These are phyloP conservation scores for Mylabris phalerata DNA, from an alignment of 1,140 invertebrate genomes.

Conservation along the genomic window DNA sequence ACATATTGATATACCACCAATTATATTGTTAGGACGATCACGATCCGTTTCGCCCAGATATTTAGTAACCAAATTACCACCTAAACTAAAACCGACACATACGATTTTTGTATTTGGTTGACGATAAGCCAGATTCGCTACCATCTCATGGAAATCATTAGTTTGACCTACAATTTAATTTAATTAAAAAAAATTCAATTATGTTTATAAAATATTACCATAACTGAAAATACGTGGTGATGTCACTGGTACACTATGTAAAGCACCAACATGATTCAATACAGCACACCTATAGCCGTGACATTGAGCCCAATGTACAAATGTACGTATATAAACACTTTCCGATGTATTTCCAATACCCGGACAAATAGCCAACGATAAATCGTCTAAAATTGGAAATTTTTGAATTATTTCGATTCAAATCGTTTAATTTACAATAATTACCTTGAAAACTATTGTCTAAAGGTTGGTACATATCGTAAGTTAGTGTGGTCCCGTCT, in stretches of 20 bases:
- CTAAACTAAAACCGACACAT: constrained; percentile 83
- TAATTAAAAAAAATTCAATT: not conserved
- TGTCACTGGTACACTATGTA: constrained; percentile 76
- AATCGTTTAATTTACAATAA: constrained; percentile 1
- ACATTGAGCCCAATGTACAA: constrained; percentile 82
- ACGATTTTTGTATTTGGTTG: constrained; percentile 72
- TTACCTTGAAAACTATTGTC: constrained; percentile 58
- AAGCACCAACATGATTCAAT: constrained; percentile 89
- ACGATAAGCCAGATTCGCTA: constrained; percentile 61
- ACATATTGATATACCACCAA: constrained; percentile 83
- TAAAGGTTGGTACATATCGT: constrained; percentile 83
- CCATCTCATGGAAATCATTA: constrained; percentile 75
- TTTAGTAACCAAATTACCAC: constrained; percentile 82
- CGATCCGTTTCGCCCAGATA: constrained; percentile 71
- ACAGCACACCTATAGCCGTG: constrained; percentile 86
- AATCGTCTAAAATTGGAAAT: constrained; percentile 58
- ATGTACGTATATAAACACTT: constrained; percentile 86
- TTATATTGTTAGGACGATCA: constrained; percentile 59
- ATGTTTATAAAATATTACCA: constrained; percentile 50
- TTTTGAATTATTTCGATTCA: not conserved
- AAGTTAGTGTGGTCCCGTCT: constrained; percentile 84
- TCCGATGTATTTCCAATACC: constrained; percentile 91
- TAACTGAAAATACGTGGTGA: constrained; percentile 85
- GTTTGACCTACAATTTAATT: constrained; percentile 62
- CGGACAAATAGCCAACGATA: constrained; percentile 83